phyloP scores from a whole-genome alignment of 1,140 invertebrate genomes.

The Drosophila mayri region DNA sequence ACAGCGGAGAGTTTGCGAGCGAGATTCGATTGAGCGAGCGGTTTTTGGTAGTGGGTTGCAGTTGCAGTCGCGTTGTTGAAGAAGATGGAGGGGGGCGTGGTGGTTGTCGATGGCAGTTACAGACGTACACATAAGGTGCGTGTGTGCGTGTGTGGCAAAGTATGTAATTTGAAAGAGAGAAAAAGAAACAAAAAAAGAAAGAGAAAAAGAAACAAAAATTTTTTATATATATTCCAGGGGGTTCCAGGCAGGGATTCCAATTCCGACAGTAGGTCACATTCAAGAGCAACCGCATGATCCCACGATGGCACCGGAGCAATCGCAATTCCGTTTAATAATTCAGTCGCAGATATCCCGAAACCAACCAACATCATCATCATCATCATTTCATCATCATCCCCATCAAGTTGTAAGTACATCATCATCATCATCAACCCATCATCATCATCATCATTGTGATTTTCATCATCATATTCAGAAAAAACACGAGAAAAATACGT shows the following conservation, averaged over 20 bases:
- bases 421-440: slow-evolving; percentile 75
- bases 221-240: slow-evolving; percentile 34
- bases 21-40: slow-evolving; percentile 47
- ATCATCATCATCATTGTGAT: slow-evolving; percentile 83
- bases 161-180: slow-evolving; percentile 84
- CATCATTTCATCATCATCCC: slow-evolving; percentile 57
- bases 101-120: slow-evolving; percentile 62
- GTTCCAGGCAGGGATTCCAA: slow-evolving; percentile 11
- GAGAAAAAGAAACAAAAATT: slow-evolving; percentile 80
- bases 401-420: slow-evolving; percentile 79
- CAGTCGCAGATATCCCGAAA: slow-evolving; percentile 45
- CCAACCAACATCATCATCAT: slow-evolving; percentile 59
- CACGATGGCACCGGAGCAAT: slow-evolving; percentile 75
- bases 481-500: slow-evolving; percentile 86
- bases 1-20: slow-evolving; percentile 41
- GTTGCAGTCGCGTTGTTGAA: slow-evolving; percentile 33
- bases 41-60: slow-evolving; percentile 64
- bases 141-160: slow-evolving; percentile 73
- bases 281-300: slow-evolving; percentile 48
- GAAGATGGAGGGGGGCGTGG: slow-evolving; percentile 42
- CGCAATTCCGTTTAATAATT: slow-evolving; percentile 40
- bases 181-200: slow-evolving; percentile 82
- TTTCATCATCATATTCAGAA: slow-evolving; percentile 85
- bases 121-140: slow-evolving; percentile 76
- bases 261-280: slow-evolving; percentile 9